Percentiles rank a stretch among this genome's conserved stretches.
These are phyloP conservation scores for Mixornis gularis DNA, from an alignment of 2,113 vertebrate genomes.

Conservation along the genomic window DNA sequence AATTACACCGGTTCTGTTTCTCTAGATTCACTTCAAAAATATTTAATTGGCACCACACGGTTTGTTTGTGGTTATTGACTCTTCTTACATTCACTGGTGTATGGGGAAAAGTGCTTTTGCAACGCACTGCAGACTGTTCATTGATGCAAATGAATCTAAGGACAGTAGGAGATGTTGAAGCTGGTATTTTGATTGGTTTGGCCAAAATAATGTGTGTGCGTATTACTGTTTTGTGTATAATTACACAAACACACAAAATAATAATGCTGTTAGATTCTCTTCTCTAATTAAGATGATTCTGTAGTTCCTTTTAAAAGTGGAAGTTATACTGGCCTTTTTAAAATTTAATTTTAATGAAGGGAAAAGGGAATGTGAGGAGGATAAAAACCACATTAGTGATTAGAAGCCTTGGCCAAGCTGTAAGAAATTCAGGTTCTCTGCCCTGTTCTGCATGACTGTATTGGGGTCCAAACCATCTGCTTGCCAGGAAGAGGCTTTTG, in stretches of 20 bases:
- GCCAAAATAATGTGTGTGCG: neutral
- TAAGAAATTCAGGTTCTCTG: neutral
- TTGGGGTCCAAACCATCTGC: neutral
- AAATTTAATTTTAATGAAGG: neutral
- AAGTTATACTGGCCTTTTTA: neutral
- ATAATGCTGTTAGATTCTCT: neutral
- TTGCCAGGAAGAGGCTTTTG: neutral
- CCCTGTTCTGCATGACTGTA: neutral
- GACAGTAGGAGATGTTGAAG: neutral
- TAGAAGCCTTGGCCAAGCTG: neutral
- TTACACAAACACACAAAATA: neutral
- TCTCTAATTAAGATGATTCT: neutral
- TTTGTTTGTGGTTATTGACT: neutral
- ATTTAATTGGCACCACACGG: neutral
- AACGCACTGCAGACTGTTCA: neutral
- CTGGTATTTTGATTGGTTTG: neutral
- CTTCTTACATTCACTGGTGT: neutral
- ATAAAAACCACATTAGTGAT: neutral
- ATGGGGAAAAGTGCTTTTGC: neutral
- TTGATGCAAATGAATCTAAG: neutral
- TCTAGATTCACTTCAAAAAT: neutral
- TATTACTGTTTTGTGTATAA: neutral
- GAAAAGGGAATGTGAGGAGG: neutral
- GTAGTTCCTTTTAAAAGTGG: neutral
- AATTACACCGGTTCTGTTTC: neutral